Percentiles rank a stretch among this genome's conserved stretches.
Conservation (phyloP, 1,140 invertebrate species). For the Sweltsa coloradensis region DNA sequence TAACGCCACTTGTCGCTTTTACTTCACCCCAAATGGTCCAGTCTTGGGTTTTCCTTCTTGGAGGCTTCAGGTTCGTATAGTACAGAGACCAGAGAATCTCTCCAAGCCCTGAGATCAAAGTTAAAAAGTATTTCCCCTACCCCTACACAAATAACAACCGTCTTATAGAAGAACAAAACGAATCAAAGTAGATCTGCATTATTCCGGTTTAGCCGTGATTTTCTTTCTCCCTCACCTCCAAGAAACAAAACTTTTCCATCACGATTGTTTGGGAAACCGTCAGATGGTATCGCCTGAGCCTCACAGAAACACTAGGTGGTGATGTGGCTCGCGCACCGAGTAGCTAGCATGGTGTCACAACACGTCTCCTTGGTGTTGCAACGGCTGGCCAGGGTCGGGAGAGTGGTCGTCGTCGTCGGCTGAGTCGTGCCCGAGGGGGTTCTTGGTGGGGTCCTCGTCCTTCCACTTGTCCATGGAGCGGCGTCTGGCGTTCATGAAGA, state of each 20-base stretch:
- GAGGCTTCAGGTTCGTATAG: too few species aligned
- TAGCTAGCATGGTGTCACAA: constrained; percentile 17
- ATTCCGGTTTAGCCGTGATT: too few species aligned
- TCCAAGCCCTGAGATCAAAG: constrained; percentile 14
- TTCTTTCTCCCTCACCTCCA: constrained; percentile 9
- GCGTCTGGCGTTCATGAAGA: constrained; percentile 99
- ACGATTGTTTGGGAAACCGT: constrained; percentile 5
- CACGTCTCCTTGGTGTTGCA: constrained; percentile 10
- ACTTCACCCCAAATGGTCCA: too few species aligned
- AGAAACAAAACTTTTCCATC: constrained; percentile 13
- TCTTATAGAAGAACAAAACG: too few species aligned
- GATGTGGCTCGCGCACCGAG: constrained; percentile 14
- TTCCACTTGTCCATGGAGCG: constrained; percentile 99
- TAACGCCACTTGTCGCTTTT: too few species aligned
- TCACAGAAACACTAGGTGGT: constrained; percentile 16
- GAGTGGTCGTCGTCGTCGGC: neutral
- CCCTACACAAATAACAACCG: too few species aligned
- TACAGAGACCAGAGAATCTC: too few species aligned
- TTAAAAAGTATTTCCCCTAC: too few species aligned
- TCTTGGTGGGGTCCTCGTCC: constrained; percentile 58
- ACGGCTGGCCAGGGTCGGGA: constrained; percentile 1
- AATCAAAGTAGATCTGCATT: too few species aligned
- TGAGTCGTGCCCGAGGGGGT: neutral
- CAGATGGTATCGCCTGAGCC: neutral
- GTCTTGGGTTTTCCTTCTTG: too few species aligned